These are phyloP conservation scores for Macrocentrus cingulum DNA, from an alignment of 1,140 invertebrate species.

Conservation along the genomic window DNA sequence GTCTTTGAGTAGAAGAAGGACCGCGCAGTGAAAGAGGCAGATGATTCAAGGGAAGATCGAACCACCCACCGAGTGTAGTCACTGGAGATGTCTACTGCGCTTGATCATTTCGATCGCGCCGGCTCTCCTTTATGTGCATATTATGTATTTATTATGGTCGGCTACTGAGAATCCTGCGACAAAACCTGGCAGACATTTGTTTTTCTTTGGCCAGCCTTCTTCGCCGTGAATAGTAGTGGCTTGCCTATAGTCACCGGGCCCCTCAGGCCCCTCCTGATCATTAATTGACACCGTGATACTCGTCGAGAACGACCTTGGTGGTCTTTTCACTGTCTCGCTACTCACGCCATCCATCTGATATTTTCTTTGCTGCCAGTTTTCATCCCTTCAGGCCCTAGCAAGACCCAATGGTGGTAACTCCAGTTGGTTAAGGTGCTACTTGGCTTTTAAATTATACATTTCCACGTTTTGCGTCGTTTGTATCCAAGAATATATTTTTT, in stretches of 20 bases:
- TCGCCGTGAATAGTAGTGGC: not conserved
- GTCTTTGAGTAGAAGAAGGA: not conserved
- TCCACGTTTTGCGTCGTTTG: not conserved
- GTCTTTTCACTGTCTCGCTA: conserved; percentile 30
- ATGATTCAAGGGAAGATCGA: conserved; percentile 21
- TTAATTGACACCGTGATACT: conserved; percentile 55
- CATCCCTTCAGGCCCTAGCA: not conserved
- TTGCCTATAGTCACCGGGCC: not conserved
- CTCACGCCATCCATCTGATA: not conserved
- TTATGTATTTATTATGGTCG: conserved; percentile 58
- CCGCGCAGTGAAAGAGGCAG: no score
- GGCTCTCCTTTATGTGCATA: conserved; percentile 56
- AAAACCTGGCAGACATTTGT: conserved; percentile 51
- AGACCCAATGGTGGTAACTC: not conserved
- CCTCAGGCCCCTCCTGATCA: conserved; percentile 36
- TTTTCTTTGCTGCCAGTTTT: not conserved
- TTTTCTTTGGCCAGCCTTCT: not conserved
- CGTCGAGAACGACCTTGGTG: conserved; percentile 49
- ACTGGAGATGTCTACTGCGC: conserved; percentile 39
- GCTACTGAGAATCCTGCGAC: conserved; percentile 50
- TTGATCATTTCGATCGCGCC: conserved; percentile 54
- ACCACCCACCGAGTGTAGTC: conserved; percentile 40
- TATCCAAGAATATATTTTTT: not conserved
- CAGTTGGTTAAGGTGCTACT: not conserved
- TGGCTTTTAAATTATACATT: not conserved